Evolutionary conservation across 2,888 invertebrate species (phyloP), one percentile per base, ranked within the genome.

Genomic region (Diaphora mendica): DNA sequence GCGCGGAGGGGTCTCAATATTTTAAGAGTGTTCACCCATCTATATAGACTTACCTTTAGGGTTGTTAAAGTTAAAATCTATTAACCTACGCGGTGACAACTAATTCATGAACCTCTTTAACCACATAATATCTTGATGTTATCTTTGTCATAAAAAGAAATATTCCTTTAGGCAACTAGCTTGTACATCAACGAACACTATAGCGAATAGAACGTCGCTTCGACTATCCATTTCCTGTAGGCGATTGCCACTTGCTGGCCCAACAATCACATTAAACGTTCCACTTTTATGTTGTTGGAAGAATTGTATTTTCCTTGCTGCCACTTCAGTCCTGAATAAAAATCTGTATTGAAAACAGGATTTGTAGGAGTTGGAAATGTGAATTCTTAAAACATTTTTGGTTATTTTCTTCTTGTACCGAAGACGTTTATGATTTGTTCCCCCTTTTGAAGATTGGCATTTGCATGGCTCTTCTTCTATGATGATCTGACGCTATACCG

Each of bases 241-340:
- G 71, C 83, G 88, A 91, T 91, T 90, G 91, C 84, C 89, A 88
- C 84, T 88, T 81, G 82, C 82, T 83, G 82, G 80, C 84, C 84
- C 85, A 87, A 87, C 86, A 90, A 89, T 90, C 87, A 82, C 81
- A 85, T 90, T 88, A 89, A 85, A 83, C 74, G 80, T 70, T 64
- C 72, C 81, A 72, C 79, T 81, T 87, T 83, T 81, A 86, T 83
- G 79, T 76, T 78, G 59, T 76, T 77, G 51, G 64, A 70, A 73
- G 75, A 75, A 71, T 77, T 74, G 72, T 78, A 74, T 81, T 78
- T 74, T 80, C 70, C 11, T 62, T 62, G 48, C 42, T 70, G 69
- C 42, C 33, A 15, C 3, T 39, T 35, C 39, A n/a, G 35, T 59
- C 26, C 20, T 59, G 26, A 5, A 20, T 48, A 59, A 39, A 59